Percentiles rank a stretch among this genome's conserved stretches.
These are phyloP conservation scores for Arion vulgaris DNA, from an alignment of 1,140 invertebrate genomes.

Conservation along the genomic window DNA sequence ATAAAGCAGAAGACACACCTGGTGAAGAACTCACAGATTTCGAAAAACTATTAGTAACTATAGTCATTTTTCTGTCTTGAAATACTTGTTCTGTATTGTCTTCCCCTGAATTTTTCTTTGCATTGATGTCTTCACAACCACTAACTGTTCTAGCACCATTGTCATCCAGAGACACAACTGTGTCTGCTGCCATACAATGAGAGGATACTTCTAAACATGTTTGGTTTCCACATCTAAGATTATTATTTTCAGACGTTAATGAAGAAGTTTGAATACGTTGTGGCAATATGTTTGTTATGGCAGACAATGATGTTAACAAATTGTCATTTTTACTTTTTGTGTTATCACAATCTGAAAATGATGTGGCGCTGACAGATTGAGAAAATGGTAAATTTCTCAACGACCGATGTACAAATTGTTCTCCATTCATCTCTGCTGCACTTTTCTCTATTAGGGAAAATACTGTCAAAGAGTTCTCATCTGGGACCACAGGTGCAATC, in stretches of 20 bases:
- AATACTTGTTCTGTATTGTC: neutral
- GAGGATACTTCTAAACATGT: too few species aligned
- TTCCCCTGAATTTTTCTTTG: neutral
- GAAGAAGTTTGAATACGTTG: neutral
- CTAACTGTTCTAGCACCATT: neutral
- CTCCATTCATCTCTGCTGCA: constrained; percentile 11
- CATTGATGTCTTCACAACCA: neutral
- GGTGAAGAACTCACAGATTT: neutral
- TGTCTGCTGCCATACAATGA: too few species aligned
- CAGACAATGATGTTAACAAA: neutral
- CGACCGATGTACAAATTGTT: constrained; percentile 12
- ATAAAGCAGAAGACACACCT: neutral
- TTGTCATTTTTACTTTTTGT: neutral
- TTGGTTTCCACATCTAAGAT: too few species aligned
- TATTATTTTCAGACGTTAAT: neutral
- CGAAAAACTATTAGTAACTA: neutral
- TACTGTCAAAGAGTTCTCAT: constrained; percentile 5
- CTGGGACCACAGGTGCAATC: neutral
- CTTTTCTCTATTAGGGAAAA: constrained; percentile 23
- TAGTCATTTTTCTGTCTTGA: neutral
- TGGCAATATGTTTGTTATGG: neutral
- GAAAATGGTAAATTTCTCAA: neutral
- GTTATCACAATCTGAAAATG: neutral
- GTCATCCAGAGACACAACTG: too few species aligned
- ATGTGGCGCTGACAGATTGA: neutral